Base-by-base conservation (phyloP, 2,113 vertebrate genomes). In the Gymnorhina tibicen region DNA sequence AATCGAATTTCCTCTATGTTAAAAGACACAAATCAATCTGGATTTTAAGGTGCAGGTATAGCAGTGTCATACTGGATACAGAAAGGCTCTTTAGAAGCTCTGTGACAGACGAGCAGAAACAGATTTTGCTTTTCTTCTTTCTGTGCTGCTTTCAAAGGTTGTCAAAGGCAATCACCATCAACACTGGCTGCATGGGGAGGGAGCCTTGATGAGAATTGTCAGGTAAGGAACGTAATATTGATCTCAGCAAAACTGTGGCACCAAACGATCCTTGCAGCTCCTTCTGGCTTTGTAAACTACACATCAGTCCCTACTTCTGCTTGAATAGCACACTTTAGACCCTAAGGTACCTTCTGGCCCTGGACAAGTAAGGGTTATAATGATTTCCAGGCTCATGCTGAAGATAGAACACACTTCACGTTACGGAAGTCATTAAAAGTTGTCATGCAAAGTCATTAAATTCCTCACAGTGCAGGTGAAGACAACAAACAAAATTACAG, bases 141-240 rank as follows among this genome's bases (percentile, higher is more conserved):
- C 32, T 72, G 30, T 70, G 53, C 16, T 66, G 49, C 64, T 94
- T 77, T 91, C 79, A 37, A 74, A 77, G 46, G 22, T 62, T 92
- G 86, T 91, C 88, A 95, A 53, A 86, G 68, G 75, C 85, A 91
- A 91, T 91, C 72, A 77, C 17, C 59, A 93, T 87, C 70, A 93
- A 85, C 47, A 53, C 7, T 87, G 67, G 64, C 24, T 67, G 60
- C 50, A 77, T 18, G 27, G 26, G 5, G 41, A 49, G n/a, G 7
- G 21, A 73, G 82, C 16, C 64, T 90, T 86, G 81, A 79, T 62
- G 50, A 73, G 73, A 81, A 87, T 52, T 72, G 81, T 49, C 77
- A 89, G 41, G 58, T 89, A 52, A 92, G 62, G 69, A 91, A 89
- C 28, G 44, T n/a, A 91, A 78, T 60, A 92, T 68, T 76, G 91